A percentile compares a stretch with the other conserved stretches of the same genome.
Evolutionary conservation across 2,113 vertebrate genomes (phyloP).

Genomic region (Sapayoa aenigma): DNA sequence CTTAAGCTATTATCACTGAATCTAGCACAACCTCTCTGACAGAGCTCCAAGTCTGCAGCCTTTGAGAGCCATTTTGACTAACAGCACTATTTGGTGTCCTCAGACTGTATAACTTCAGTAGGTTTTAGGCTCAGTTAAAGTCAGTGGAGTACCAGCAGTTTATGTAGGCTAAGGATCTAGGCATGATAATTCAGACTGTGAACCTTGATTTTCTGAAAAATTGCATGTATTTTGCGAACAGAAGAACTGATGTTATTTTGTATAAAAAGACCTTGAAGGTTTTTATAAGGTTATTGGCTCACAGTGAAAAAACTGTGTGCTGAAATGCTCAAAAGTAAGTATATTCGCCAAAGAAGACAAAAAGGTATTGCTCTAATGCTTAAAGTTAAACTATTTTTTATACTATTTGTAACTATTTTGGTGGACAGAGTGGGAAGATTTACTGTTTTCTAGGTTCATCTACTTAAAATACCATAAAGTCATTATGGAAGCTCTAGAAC

Average conservation of each 20-base stretch:
- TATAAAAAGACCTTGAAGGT: background rate
- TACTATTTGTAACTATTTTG: background rate
- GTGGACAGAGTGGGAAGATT: background rate
- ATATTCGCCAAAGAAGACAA: background rate
- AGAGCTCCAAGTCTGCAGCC: background rate
- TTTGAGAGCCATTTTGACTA: background rate
- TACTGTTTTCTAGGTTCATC: background rate
- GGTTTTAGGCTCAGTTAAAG: background rate
- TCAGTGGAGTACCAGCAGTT: background rate
- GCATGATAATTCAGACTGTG: background rate
- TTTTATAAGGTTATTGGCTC: background rate
- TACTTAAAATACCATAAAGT: background rate
- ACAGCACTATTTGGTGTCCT: background rate
- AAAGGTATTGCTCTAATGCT: background rate
- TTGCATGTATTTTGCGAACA: background rate
- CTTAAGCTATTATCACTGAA: conserved; percentile 3
- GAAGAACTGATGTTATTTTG: background rate
- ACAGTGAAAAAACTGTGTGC: background rate
- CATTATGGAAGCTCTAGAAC: background rate
- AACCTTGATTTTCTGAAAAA: background rate
- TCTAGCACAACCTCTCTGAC: background rate
- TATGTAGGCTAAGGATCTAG: background rate
- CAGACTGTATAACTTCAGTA: background rate
- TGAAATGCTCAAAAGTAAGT: background rate
- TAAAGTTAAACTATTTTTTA: background rate